Conservation (phyloP, 2,888 invertebrate genomes). For the Drosophila subquinaria region DNA sequence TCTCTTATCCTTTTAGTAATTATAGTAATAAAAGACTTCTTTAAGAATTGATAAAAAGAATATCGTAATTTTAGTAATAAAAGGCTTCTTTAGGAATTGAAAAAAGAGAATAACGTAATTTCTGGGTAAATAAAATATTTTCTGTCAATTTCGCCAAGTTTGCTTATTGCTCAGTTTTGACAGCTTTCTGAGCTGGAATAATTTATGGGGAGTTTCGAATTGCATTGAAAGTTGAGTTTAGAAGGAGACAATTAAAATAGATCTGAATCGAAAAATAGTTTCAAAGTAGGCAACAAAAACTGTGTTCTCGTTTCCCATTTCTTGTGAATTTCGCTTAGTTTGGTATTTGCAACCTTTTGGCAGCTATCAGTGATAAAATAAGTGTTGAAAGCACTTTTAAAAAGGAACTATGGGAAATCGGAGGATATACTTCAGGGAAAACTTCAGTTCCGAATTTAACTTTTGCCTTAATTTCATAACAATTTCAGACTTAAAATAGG, state of each 20-base stretch:
- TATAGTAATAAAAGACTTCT: no score
- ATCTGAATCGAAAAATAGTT: not conserved
- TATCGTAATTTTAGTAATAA: no score
- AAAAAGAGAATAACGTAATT: not conserved
- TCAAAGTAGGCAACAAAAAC: not conserved
- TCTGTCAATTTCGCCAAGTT: not conserved
- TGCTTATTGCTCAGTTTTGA: not conserved
- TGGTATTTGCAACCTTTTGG: not conserved
- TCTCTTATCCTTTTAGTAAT: no score
- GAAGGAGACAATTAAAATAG: not conserved
- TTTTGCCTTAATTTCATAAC: not conserved
- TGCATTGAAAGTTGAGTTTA: not conserved
- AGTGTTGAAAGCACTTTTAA: not conserved
- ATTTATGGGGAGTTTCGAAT: not conserved
- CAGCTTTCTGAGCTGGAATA: not conserved
- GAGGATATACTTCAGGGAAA: not conserved
- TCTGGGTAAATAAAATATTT: not conserved
- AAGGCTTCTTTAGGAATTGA: no score
- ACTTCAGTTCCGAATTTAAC: not conserved
- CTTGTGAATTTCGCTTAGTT: slow-evolving; percentile 1
- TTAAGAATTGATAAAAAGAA: not conserved
- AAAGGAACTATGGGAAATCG: not conserved
- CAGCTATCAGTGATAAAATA: not conserved
- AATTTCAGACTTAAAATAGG: not conserved
- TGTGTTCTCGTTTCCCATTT: not conserved